Conservation (phyloP, 2,113 vertebrate genomes). For the Rana temporaria region DNA sequence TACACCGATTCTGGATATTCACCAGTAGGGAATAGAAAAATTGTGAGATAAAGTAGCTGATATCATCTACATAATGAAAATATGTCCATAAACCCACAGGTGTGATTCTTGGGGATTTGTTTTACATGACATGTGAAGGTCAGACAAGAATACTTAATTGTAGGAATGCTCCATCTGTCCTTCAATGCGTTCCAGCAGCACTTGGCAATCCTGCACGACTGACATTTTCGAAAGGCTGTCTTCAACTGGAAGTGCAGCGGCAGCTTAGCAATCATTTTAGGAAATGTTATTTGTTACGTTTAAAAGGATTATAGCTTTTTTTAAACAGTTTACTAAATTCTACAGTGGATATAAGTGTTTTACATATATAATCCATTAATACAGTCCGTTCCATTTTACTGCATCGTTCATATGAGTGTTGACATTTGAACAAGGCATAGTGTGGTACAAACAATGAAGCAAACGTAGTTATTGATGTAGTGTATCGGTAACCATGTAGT, state of each 20-base stretch:
- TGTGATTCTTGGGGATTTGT: not conserved
- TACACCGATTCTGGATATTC: not conserved
- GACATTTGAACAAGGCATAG: not conserved
- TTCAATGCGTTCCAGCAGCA: slow-evolving; percentile 1
- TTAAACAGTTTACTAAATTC: too few species aligned
- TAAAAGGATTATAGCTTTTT: not conserved
- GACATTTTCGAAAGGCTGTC: not conserved
- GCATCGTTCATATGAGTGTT: not conserved
- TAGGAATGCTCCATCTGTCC: not conserved
- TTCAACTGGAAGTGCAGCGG: not conserved
- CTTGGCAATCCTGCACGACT: not conserved
- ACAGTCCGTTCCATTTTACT: too few species aligned
- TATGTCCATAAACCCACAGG: not conserved
- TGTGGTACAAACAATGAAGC: too few species aligned
- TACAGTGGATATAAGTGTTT: not conserved
- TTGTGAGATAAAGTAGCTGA: not conserved
- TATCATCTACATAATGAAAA: not conserved
- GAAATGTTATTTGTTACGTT: not conserved
- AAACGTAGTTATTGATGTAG: not conserved
- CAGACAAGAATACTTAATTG: not conserved
- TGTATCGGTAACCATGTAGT: slow-evolving; percentile 5
- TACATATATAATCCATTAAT: not conserved
- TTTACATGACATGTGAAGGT: slow-evolving; percentile 13
- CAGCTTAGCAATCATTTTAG: not conserved
- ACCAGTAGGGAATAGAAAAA: not conserved